These are phyloP conservation scores for Cantharis nigra DNA, from an alignment of 2,888 invertebrate genomes.

Conservation along the genomic window DNA sequence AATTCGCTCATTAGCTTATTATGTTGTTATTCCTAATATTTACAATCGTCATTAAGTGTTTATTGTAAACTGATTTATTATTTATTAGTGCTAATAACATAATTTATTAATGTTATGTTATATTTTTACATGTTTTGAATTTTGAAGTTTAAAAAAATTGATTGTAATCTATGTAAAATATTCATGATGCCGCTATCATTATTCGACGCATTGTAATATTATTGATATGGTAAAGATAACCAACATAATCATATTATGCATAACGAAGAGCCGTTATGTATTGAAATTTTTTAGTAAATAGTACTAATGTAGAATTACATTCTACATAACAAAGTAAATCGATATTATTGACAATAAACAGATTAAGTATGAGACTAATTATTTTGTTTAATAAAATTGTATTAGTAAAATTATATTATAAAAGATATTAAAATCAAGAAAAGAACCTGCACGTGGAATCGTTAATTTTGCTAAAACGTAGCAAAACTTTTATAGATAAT, in stretches of 20 bases:
- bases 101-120: background rate
- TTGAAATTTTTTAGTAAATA: too few species aligned
- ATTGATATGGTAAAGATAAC: background rate
- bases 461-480: too few species aligned
- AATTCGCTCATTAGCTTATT: background rate
- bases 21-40: background rate
- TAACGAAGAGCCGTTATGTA: background rate
- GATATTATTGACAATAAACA: too few species aligned
- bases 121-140: background rate
- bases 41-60: background rate
- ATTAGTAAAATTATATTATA: too few species aligned
- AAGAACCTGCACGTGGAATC: too few species aligned
- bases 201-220: background rate
- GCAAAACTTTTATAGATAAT: too few species aligned
- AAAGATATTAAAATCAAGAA: too few species aligned
- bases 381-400: too few species aligned
- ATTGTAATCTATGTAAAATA: background rate
- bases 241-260: background rate
- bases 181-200: background rate
- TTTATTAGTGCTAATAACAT: background rate
- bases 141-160: background rate
- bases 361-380: too few species aligned
- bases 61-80: background rate
- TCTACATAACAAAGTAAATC: too few species aligned
- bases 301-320: too few species aligned